phyloP scores from a whole-genome alignment of 2,797 vertebrate genomes.

The Onychomys torridus region DNA sequence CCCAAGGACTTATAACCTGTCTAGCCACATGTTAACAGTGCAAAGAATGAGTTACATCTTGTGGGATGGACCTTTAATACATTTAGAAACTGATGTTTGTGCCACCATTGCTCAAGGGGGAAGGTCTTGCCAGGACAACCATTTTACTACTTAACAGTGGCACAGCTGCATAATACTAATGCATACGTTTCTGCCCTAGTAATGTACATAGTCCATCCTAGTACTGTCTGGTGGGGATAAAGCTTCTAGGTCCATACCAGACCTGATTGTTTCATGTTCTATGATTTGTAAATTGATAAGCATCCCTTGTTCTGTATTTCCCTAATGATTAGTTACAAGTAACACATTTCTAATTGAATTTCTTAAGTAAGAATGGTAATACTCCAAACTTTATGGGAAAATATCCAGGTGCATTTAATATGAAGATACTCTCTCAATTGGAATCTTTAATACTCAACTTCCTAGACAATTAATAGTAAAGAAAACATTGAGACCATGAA shows the following conservation, averaged over 20 bases:
- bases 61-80: neutral
- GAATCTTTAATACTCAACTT: neutral
- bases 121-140: neutral
- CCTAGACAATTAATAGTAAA: neutral
- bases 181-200: fast-evolving
- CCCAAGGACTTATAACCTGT: neutral
- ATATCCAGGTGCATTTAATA: neutral
- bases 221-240: neutral
- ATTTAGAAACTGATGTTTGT: neutral
- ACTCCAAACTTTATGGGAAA: neutral
- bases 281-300: neutral
- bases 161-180: neutral
- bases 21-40: neutral
- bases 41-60: neutral
- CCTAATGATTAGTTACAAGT: neutral
- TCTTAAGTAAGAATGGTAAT: neutral
- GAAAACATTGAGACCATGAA: neutral
- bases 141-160: fast-evolving
- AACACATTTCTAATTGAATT: neutral
- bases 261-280: neutral
- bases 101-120: neutral
- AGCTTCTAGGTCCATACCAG: neutral
- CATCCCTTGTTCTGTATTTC: neutral
- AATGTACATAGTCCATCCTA: neutral
- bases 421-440: neutral